Evolutionary conservation across 2,888 invertebrate species (phyloP).

Genomic region (Hartigia nigra): DNA sequence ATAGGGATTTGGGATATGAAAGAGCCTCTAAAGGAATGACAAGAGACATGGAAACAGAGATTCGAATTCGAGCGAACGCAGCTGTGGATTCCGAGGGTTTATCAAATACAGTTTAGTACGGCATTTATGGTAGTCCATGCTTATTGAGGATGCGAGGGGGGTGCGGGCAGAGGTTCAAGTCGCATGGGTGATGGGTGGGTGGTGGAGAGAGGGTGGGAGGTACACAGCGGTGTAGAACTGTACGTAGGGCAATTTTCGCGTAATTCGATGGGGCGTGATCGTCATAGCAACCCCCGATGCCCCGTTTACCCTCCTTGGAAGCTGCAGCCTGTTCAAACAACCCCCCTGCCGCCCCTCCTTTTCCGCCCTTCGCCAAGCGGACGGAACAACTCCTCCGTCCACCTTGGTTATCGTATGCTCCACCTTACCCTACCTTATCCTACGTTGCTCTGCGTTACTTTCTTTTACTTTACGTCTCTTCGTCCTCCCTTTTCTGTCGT

Average conservation of each 20-base stretch:
- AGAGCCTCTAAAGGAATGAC: background rate
- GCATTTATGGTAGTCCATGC: conserved; percentile 54
- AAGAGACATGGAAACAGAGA: conserved; percentile 22
- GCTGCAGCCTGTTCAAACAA: conserved; percentile 64
- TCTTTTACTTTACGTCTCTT: conserved; percentile 23
- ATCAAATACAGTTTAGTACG: conserved; percentile 55
- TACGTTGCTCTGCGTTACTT: background rate
- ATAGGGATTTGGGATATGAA: background rate
- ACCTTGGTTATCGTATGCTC: conserved; percentile 14
- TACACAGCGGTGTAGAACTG: conserved; percentile 34
- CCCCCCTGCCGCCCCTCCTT: conserved; percentile 55
- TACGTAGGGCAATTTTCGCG: conserved; percentile 63
- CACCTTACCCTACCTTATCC: background rate
- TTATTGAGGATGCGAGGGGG: conserved; percentile 3
- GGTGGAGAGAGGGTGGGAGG: conserved; percentile 17
- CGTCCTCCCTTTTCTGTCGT: conserved; percentile 26
- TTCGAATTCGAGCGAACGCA: conserved; percentile 4
- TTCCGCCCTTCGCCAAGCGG: too few species aligned
- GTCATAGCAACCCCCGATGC: conserved; percentile 63
- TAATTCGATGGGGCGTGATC: conserved; percentile 65
- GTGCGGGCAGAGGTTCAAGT: conserved; percentile 7
- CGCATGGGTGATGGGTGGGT: conserved; percentile 35
- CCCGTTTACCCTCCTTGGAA: conserved; percentile 51
- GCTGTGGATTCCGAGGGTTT: conserved; percentile 38
- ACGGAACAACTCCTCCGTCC: conserved; percentile 17